Evolutionary conservation across 2,888 invertebrate genomes (phyloP).

Genomic region (Hylaea fasciaria): DNA sequence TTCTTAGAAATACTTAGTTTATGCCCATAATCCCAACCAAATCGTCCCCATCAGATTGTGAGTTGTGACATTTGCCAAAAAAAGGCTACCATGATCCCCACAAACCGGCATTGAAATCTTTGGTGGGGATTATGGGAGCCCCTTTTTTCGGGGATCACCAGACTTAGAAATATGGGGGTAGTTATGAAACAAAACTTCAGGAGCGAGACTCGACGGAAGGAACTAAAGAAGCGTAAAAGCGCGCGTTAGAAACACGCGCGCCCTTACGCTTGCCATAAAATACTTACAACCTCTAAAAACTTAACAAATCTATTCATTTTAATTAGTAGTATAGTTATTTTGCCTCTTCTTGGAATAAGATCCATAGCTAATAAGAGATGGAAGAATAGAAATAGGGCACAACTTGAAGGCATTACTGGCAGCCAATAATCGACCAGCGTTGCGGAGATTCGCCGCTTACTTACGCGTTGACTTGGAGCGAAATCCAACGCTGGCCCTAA

Average conservation of each 20-base stretch:
- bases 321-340: constrained; percentile 34
- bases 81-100: too few relatives aligned
- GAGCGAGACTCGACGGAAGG: constrained; percentile 69
- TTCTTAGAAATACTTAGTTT: constrained; percentile 51
- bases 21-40: too few relatives aligned
- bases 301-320: constrained; percentile 21
- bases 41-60: too few relatives aligned
- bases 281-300: constrained; percentile 47
- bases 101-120: too few relatives aligned
- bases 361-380: constrained; percentile 7
- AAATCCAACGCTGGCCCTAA: too few relatives aligned
- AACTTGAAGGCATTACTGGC: constrained; percentile 18
- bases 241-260: constrained; percentile 69
- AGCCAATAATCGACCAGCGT: not conserved
- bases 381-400: constrained; percentile 19
- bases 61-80: too few relatives aligned
- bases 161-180: constrained; percentile 7
- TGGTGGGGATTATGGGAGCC: too few relatives aligned
- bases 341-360: constrained; percentile 42
- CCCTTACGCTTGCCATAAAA: constrained; percentile 57
- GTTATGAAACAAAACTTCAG: constrained; percentile 33
- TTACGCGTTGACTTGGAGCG: too few relatives aligned
- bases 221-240: constrained; percentile 73
- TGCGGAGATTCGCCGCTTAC: not conserved
- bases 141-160: constrained; percentile 4